Percentiles rank a stretch among this genome's conserved stretches.
These are phyloP conservation scores for Mesitornis unicolor DNA, from an alignment of 2,113 vertebrate genomes.

Conservation along the genomic window DNA sequence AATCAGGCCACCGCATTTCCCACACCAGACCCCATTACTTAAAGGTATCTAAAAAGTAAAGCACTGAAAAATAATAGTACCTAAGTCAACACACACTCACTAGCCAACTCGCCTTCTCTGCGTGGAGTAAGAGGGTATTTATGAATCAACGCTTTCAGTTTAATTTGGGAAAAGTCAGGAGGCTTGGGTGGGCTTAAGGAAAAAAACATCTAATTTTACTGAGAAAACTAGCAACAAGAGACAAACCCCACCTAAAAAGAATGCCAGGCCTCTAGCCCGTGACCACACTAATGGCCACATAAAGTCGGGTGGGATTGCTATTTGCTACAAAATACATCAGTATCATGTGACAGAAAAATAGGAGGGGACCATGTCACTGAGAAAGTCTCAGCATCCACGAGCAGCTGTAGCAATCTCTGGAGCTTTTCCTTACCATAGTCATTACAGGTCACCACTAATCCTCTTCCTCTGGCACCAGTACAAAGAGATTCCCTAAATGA, in stretches of 20 bases:
- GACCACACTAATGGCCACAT: not conserved
- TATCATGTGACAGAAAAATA: not conserved
- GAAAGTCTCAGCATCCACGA: constrained; percentile 1
- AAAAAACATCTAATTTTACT: not conserved
- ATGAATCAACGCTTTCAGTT: not conserved
- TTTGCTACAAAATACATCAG: not conserved
- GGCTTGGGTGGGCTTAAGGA: not conserved
- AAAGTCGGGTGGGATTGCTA: not conserved
- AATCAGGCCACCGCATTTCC: not conserved
- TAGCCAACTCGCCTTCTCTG: not conserved
- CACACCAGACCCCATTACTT: not conserved
- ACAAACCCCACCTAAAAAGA: not conserved
- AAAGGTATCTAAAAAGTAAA: not conserved
- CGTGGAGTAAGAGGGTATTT: not conserved
- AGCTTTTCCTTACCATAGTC: constrained; percentile 17
- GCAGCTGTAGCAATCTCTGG: not conserved
- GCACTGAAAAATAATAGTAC: not conserved
- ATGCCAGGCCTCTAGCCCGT: not conserved
- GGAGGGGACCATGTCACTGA: not conserved
- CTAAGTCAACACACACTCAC: not conserved
- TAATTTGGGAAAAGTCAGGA: not conserved
- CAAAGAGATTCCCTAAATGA: constrained; percentile 45
- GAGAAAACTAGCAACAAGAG: not conserved
- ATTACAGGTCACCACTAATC: constrained; percentile 34
- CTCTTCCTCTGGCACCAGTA: constrained; percentile 15